phyloP scores from a whole-genome alignment of 2,797 vertebrate genomes.

The Amazonetta brasiliensis region DNA sequence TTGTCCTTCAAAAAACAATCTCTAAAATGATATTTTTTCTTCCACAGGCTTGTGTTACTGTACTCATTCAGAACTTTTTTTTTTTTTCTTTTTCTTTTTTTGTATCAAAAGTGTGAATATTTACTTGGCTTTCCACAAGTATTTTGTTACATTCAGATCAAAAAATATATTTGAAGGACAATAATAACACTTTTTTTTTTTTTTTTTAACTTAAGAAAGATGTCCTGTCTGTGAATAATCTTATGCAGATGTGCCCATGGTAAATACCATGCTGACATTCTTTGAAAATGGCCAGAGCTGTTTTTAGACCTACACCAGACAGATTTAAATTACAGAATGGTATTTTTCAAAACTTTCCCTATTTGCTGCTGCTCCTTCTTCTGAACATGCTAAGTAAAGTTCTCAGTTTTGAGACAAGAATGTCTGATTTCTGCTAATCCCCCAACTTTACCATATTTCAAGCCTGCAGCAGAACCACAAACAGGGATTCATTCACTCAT shows the following conservation, averaged over 20 bases:
- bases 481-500: conserved; percentile 4
- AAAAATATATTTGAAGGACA: conserved; percentile 61
- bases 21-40: conserved; percentile 50
- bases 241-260: conserved; percentile 68
- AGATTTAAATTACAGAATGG: conserved; percentile 65
- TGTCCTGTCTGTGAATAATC: conserved; percentile 67
- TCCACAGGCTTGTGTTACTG: neutral
- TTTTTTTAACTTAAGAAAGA: neutral
- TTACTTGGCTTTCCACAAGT: conserved; percentile 55
- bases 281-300: conserved; percentile 70
- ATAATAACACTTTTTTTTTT: neutral
- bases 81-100: conserved; percentile 48
- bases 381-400: conserved; percentile 47
- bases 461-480: conserved; percentile 25
- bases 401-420: conserved; percentile 69
- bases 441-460: conserved; percentile 50
- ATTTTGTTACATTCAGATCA: conserved; percentile 51
- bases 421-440: conserved; percentile 75
- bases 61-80: conserved; percentile 30
- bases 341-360: conserved; percentile 68
- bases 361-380: conserved; percentile 16
- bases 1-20: conserved; percentile 53
- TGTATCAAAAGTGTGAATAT: conserved; percentile 21
- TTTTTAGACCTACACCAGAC: conserved; percentile 52
- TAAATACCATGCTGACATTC: conserved; percentile 57